Base-by-base conservation (phyloP, 2,888 invertebrate genomes). In the Pollenia angustigena region DNA sequence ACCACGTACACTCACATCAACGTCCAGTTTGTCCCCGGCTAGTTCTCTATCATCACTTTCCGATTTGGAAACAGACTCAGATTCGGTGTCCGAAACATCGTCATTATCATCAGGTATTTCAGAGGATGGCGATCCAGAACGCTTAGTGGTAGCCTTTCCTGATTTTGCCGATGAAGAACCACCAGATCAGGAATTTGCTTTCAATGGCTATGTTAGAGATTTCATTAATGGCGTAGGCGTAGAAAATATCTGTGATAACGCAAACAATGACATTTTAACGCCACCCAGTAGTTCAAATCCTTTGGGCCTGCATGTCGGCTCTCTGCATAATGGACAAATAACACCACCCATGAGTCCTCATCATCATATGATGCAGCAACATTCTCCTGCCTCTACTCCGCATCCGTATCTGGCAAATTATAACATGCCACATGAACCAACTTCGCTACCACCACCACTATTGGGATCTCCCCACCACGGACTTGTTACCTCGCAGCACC, bases 161-260 rank as follows among this genome's bases (percentile, higher is more conserved):
- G 93, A 93, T 79, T 93, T 93, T 64, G 91, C 90, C 74, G 93
- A 93, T 64, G 93, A 92, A 83, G 92, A 93, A 69, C 54, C 89
- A 54, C 68, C 88, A 74, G 92, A 92, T 10, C 90, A 90, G 85
- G 93, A 93, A 71, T 91, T 90, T 48, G 91, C 92, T 2, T 90
- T 93, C 12, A 93, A 93, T 87, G 93, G 93, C 1, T 92, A 92
- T 76, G 93, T 93, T 42, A 90, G 91, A 79, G 93, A 92, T 64
- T 93, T 93, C 52, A 93, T 93, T 46, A 93, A 93, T 79, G 93
- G 93, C 44, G 92, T 93, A 50, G 90, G 89, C 66, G 93, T 93
- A 16, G 93, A 93, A 66, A 88, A 85, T 18, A 89, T 86, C 76
- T 81, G 89, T 32, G 92, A 92, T 76, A 87, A 68, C 50, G 44